Evolutionary conservation across 2,888 invertebrate genomes (phyloP).

Genomic region (Euplexia lucipara): DNA sequence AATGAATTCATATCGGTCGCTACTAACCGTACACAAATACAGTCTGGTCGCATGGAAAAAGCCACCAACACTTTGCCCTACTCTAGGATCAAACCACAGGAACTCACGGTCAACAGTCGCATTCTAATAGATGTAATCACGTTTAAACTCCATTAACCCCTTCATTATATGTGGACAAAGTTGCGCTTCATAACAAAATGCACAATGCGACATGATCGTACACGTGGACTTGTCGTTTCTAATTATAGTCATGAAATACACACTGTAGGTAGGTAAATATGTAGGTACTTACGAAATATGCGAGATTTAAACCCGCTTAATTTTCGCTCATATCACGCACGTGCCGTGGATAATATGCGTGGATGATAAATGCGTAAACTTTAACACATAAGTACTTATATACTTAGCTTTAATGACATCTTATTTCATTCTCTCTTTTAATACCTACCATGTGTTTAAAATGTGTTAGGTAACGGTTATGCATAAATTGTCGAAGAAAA

Average conservation of each 20-base stretch:
- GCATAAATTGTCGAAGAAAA: constrained; percentile 2
- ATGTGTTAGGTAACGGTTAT: not conserved
- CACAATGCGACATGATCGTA: not conserved
- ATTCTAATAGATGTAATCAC: not conserved
- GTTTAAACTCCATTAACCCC: not conserved
- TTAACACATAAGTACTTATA: too few species aligned
- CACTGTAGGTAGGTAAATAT: constrained; percentile 1
- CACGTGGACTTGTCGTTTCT: constrained; percentile 11
- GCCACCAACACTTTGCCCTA: not conserved
- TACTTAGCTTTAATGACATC: not conserved
- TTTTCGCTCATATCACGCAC: constrained; percentile 9
- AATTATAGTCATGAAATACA: constrained; percentile 15
- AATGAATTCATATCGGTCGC: too few species aligned
- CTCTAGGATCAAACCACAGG: not conserved
- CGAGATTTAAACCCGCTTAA: constrained; percentile 1
- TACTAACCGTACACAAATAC: not conserved
- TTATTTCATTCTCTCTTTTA: constrained; percentile 2
- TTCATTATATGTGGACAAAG: not conserved
- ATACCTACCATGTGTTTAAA: not conserved
- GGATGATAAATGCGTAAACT: constrained; percentile 24
- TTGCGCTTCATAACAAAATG: constrained; percentile 13
- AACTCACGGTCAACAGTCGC: not conserved
- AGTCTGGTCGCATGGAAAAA: not conserved
- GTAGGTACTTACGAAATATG: not conserved
- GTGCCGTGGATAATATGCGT: constrained; percentile 27